These are phyloP conservation scores for Pseudopleuronectes americanus DNA, from an alignment of 2,797 vertebrate genomes.

Conservation along the genomic window DNA sequence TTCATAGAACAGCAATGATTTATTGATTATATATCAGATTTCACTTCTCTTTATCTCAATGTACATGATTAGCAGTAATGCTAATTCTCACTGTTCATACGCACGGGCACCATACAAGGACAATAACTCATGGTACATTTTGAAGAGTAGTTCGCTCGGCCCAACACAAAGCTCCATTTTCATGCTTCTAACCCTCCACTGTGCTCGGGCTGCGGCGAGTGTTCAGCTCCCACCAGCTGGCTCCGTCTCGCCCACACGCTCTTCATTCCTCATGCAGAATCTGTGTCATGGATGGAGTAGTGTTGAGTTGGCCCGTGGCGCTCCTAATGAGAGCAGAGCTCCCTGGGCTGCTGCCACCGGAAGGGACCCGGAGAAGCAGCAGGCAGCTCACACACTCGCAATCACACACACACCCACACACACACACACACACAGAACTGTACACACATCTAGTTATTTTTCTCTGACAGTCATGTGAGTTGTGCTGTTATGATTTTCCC, in stretches of 20 bases:
- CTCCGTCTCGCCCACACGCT: conserved; percentile 17
- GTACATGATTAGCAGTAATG: conserved; percentile 13
- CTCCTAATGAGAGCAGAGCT: conserved; percentile 64
- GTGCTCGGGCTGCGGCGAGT: conserved; percentile 25
- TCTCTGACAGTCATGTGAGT: conserved; percentile 30
- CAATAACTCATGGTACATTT: conserved; percentile 32
- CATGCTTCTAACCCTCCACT: conserved; percentile 24
- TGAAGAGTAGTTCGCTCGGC: conserved; percentile 40
- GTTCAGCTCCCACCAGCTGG: conserved; percentile 38
- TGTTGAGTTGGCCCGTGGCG: conserved; percentile 46
- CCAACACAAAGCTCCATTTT: conserved; percentile 46
- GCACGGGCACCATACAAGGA: neutral
- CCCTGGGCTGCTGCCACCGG: conserved; percentile 58
- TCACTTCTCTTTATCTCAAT: conserved; percentile 13
- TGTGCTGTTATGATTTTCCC: conserved; percentile 4
- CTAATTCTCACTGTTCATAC: conserved; percentile 19
- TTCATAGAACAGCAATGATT: neutral
- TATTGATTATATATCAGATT: neutral
- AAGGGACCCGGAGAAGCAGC: conserved; percentile 31
- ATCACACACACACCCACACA: neutral
- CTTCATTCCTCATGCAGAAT: conserved; percentile 43
- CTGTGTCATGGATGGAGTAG: conserved; percentile 51
- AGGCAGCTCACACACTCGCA: conserved; percentile 6
- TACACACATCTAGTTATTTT: conserved; percentile 8
- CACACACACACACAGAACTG: conserved; percentile 2